A percentile compares a stretch with the other conserved stretches of the same genome.
These are phyloP conservation scores for Melitaea athalia DNA, from an alignment of 2,888 invertebrate genomes.

Conservation along the genomic window DNA sequence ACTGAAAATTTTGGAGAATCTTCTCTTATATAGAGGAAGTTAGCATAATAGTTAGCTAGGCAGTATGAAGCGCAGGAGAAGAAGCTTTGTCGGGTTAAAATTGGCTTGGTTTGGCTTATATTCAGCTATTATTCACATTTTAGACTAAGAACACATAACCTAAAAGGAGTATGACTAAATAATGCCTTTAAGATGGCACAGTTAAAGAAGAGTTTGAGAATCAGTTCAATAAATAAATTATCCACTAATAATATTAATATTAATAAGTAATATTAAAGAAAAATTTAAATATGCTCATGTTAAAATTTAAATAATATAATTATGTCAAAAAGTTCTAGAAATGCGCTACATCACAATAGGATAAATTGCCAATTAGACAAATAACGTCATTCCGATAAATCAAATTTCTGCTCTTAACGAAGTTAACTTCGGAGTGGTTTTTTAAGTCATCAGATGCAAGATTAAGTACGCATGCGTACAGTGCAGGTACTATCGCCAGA, in stretches of 20 bases:
- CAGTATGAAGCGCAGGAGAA: not conserved
- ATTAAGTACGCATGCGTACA: not conserved
- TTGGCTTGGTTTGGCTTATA: not conserved
- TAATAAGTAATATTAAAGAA: too few relatives aligned
- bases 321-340: not conserved
- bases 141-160: conserved; percentile 1
- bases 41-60: not conserved
- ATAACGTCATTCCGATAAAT: too few relatives aligned
- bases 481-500: not conserved
- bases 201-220: not conserved
- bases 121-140: conserved; percentile 3
- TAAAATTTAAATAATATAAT: not conserved
- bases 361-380: not conserved
- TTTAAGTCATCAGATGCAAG: conserved; percentile 2
- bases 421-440: not conserved
- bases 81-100: not conserved
- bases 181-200: not conserved
- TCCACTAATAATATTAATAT: too few relatives aligned
- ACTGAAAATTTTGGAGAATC: conserved; percentile 4
- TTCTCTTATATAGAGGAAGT: not conserved
- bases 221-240: not conserved
- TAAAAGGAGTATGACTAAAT: not conserved
- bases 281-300: too few relatives aligned
- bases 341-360: not conserved
- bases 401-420: too few relatives aligned